Conservation (phyloP, 2,113 vertebrate genomes). For the Dendrocopos noguchii region DNA sequence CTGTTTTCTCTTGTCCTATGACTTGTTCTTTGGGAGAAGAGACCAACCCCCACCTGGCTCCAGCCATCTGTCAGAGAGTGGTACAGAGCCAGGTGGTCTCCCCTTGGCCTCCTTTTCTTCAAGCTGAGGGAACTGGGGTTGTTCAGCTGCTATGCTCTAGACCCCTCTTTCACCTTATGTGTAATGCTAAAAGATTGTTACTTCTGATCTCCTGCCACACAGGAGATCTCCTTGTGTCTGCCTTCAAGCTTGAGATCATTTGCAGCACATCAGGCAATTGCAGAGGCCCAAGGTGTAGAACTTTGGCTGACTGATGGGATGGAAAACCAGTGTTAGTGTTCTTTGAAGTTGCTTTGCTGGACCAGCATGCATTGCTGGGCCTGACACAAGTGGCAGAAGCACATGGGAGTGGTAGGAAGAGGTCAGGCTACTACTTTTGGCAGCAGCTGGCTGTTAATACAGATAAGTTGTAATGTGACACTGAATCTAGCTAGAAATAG, state of each 20-base stretch:
- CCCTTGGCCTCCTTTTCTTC: no score
- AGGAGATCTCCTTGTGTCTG: rapidly evolving
- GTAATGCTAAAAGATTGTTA: background rate
- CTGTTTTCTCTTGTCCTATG: no score
- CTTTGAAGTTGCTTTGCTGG: background rate
- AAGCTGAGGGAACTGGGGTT: no score
- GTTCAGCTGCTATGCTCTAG: no score
- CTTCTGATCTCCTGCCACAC: background rate
- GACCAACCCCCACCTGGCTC: no score
- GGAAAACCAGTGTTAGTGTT: background rate
- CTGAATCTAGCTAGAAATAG: background rate
- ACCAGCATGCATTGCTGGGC: background rate
- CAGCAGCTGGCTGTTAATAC: background rate
- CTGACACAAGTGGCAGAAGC: background rate
- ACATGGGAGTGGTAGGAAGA: background rate
- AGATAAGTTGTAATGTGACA: background rate
- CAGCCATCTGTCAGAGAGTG: no score
- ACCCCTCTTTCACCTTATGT: no score
- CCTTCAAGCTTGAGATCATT: background rate
- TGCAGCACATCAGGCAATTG: rapidly evolving
- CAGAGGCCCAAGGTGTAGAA: rapidly evolving
- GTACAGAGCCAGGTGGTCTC: no score
- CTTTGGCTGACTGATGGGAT: background rate
- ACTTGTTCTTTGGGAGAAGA: no score
- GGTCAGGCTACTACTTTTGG: background rate